phyloP scores from a whole-genome alignment of 2,113 vertebrate genomes.

The Platichthys flesus region DNA sequence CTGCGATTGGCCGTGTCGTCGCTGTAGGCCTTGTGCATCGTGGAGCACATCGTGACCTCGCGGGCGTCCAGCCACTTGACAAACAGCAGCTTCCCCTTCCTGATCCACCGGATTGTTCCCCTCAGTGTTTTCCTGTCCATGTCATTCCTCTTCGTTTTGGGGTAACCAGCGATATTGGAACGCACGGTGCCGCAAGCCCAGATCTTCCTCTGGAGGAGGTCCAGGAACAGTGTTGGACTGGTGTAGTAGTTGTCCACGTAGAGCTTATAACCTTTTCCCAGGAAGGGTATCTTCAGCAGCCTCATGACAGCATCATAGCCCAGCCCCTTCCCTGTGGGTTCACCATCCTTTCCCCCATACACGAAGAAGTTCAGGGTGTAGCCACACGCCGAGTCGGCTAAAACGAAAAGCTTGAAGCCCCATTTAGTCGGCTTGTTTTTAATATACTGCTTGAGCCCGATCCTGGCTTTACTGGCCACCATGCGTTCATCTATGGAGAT shows the following conservation, averaged over 20 bases:
- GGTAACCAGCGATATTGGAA: slow-evolving; percentile 44
- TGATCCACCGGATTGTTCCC: slow-evolving; percentile 66
- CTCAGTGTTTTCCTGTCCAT: slow-evolving; percentile 39
- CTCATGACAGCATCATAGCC: slow-evolving; percentile 66
- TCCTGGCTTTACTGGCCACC: slow-evolving; percentile 66
- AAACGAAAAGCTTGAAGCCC: slow-evolving; percentile 74
- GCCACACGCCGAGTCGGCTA: slow-evolving; percentile 62
- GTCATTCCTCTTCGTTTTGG: slow-evolving; percentile 16
- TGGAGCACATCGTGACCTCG: slow-evolving; percentile 60
- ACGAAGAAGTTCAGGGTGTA: slow-evolving; percentile 76
- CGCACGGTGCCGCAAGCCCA: slow-evolving; percentile 61
- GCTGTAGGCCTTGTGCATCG: slow-evolving; percentile 58
- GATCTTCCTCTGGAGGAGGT: slow-evolving; percentile 59
- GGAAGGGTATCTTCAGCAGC: slow-evolving; percentile 55
- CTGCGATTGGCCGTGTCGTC: slow-evolving; percentile 37
- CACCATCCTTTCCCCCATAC: slow-evolving; percentile 48
- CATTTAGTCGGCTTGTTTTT: slow-evolving; percentile 67
- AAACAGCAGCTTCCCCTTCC: slow-evolving; percentile 53
- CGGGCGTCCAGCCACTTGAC: slow-evolving; percentile 65
- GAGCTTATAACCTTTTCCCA: slow-evolving; percentile 73
- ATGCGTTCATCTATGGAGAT: slow-evolving; percentile 72
- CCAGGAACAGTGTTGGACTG: slow-evolving; percentile 57
- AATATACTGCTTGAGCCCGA: slow-evolving; percentile 62
- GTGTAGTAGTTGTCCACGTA: slow-evolving; percentile 76
- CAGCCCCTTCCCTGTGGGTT: slow-evolving; percentile 53